Percentiles rank a stretch among this genome's conserved stretches.
phyloP scores from a whole-genome alignment of 2,888 invertebrate genomes.

The Phragmatobia fuliginosa region DNA sequence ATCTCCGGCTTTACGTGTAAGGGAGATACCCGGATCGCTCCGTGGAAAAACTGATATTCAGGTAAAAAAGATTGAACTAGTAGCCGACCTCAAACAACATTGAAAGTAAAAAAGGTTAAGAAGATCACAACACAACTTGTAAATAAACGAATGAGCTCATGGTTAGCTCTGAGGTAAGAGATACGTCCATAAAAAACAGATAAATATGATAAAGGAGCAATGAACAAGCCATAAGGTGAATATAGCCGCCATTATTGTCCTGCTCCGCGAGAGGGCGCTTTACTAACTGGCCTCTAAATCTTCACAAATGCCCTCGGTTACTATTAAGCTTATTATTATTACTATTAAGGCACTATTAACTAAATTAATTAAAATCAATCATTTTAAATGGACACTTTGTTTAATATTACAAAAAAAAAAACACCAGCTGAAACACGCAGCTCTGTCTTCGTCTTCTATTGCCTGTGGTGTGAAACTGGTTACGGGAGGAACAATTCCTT shows the following conservation, averaged over 20 bases:
- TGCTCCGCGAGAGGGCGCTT: neutral
- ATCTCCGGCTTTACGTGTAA: too few species aligned
- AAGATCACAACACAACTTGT: neutral
- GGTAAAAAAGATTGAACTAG: too few species aligned
- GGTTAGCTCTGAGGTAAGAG: neutral
- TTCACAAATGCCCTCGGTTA: neutral
- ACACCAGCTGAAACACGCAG: too few species aligned
- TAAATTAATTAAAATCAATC: neutral
- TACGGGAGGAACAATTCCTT: too few species aligned
- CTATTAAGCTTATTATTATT: too few species aligned
- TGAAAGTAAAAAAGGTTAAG: too few species aligned
- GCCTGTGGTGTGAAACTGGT: too few species aligned
- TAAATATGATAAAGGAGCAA: neutral
- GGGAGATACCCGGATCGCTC: too few species aligned
- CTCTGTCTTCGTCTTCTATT: too few species aligned
- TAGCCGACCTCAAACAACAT: too few species aligned
- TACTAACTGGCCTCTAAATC: slow-evolving; percentile 1
- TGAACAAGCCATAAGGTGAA: slow-evolving; percentile 3
- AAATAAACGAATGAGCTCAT: neutral
- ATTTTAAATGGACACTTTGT: neutral
- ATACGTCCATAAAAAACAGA: neutral
- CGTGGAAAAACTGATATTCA: too few species aligned
- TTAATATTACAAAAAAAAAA: neutral
- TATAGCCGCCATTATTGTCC: neutral
- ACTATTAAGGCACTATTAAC: neutral